Conservation (phyloP, 2,888 invertebrate species). For the Lacanobia wlatinum region DNA sequence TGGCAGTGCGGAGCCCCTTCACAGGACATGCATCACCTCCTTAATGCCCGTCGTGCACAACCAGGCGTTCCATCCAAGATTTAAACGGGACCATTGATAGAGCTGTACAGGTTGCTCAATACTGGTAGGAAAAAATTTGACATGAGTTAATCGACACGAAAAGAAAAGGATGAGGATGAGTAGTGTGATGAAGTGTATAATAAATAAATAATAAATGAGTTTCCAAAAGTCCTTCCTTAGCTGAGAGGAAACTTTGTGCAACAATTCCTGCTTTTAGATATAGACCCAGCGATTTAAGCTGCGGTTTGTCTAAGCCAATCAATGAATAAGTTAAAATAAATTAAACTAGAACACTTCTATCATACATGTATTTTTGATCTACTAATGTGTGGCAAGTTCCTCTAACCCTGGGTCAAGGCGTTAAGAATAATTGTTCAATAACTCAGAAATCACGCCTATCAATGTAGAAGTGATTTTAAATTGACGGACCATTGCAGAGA, state of each 20-base stretch:
- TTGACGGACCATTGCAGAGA: neutral
- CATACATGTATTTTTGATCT: neutral
- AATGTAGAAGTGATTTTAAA: slow-evolving; percentile 3
- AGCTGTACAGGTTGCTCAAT: too few relatives aligned
- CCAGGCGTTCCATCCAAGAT: too few relatives aligned
- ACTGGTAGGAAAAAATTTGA: too few relatives aligned
- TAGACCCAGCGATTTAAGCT: neutral
- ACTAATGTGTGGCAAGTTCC: neutral
- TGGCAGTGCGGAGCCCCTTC: too few relatives aligned
- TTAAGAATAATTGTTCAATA: slow-evolving; percentile 4
- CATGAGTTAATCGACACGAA: too few relatives aligned
- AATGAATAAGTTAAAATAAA: neutral
- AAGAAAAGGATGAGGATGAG: neutral
- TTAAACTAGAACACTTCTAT: neutral
- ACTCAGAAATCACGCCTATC: neutral
- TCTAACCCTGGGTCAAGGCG: neutral
- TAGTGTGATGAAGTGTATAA: too few relatives aligned
- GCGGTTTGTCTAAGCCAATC: too few relatives aligned
- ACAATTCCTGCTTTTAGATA: neutral
- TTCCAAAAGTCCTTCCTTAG: neutral
- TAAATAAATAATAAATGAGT: too few relatives aligned
- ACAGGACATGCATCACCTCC: too few relatives aligned
- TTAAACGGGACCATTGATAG: too few relatives aligned
- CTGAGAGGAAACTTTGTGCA: neutral
- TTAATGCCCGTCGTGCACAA: too few relatives aligned